Percentiles rank a stretch among this genome's conserved stretches.
These are phyloP conservation scores for Aurelia sp. DNA, from an alignment of 30 jellyfish, hydroid and myxozoan genomes.

Conservation along the genomic window DNA sequence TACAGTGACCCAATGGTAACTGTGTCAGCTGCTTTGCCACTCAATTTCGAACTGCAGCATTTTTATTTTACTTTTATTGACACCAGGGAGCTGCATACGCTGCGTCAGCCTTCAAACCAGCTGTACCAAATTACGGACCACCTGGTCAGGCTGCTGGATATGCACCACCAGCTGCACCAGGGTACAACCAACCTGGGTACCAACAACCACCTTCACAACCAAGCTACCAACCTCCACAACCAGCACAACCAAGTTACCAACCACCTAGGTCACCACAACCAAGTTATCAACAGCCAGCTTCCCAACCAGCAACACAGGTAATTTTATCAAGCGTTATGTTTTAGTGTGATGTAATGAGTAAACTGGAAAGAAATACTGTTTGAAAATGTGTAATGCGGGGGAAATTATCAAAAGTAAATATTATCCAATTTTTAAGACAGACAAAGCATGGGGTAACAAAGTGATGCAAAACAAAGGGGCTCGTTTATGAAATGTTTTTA, in stretches of 20 bases:
- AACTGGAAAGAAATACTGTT: too few species aligned
- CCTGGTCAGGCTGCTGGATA: slow-evolving; percentile 35
- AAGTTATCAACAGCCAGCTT: background rate
- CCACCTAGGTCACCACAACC: slow-evolving; percentile 27
- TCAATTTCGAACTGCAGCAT: background rate
- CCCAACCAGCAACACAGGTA: slow-evolving; percentile 38
- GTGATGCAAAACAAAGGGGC: too few species aligned
- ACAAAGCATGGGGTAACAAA: too few species aligned
- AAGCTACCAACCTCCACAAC: slow-evolving; percentile 27
- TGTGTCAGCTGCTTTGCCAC: background rate
- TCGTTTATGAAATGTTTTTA: too few species aligned
- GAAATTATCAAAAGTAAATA: too few species aligned
- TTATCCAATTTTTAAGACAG: too few species aligned
- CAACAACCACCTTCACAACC: slow-evolving; percentile 52
- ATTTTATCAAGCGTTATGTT: too few species aligned
- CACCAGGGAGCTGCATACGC: slow-evolving; percentile 74
- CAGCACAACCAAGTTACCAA: slow-evolving; percentile 27
- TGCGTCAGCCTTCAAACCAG: slow-evolving; percentile 48
- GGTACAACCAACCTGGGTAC: slow-evolving; percentile 26
- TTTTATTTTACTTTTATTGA: background rate
- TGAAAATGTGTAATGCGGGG: too few species aligned
- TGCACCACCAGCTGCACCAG: slow-evolving; percentile 23
- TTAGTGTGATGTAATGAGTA: too few species aligned
- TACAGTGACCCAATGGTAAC: too few species aligned
- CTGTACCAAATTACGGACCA: slow-evolving; percentile 63